phyloP scores from a whole-genome alignment of 2,888 invertebrate species.

The Criorhina ranunculi region DNA sequence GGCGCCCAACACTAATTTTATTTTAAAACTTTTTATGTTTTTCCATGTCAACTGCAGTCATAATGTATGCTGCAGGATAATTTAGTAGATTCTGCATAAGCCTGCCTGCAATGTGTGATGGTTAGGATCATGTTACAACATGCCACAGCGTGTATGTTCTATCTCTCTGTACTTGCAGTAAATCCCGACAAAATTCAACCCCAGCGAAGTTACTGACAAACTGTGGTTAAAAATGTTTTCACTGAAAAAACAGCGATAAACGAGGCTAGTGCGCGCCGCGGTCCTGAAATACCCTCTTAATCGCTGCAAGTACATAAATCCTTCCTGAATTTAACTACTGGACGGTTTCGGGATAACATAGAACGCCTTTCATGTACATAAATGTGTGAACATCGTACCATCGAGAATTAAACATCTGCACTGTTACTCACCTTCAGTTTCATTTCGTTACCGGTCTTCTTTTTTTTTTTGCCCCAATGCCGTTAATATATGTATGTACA shows the following conservation, averaged over 20 bases:
- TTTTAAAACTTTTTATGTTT: neutral
- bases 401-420: slow-evolving; percentile 44
- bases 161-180: slow-evolving; percentile 19
- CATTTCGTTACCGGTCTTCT: neutral
- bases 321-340: slow-evolving; percentile 45
- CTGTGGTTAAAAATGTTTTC: neutral
- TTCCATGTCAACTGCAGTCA: neutral
- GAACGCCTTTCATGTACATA: slow-evolving; percentile 18
- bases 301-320: slow-evolving; percentile 63
- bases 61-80: slow-evolving; percentile 7
- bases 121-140: slow-evolving; percentile 28
- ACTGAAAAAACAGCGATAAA: slow-evolving; percentile 43
- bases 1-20: slow-evolving; percentile 51
- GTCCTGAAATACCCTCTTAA: slow-evolving; percentile 38
- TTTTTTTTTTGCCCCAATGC: slow-evolving; percentile 7
- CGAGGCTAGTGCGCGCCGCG: slow-evolving; percentile 35
- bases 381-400: slow-evolving; percentile 26
- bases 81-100: neutral
- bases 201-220: slow-evolving; percentile 24
- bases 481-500: too few species aligned
- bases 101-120: neutral
- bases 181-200: slow-evolving; percentile 24
- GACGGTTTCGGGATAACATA: slow-evolving; percentile 29
- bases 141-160: slow-evolving; percentile 20
- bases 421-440: slow-evolving; percentile 48